Evolutionary conservation across 2,888 invertebrate genomes (phyloP).

Genomic region (Leucoptera coffeella): DNA sequence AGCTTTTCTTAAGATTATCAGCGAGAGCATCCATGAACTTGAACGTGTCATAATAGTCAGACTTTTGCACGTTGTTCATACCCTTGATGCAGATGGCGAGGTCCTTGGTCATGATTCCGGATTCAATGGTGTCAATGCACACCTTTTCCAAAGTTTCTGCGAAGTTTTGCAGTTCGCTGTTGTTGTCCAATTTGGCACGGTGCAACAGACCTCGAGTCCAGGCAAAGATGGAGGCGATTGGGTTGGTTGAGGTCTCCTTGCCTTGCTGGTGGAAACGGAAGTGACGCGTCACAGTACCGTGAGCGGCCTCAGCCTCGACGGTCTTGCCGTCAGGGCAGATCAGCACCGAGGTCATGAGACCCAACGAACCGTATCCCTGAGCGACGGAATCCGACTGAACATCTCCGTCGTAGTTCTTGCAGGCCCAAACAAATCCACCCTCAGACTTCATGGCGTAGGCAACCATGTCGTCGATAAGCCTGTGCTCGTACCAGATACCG

Average conservation of each 20-base stretch:
- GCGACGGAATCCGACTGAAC: conserved; percentile 98
- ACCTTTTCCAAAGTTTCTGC: conserved; percentile 83
- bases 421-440: conserved; percentile 99
- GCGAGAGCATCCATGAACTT: conserved; percentile 94
- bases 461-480: conserved; percentile 98
- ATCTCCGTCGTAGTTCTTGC: conserved; percentile 99
- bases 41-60: conserved; percentile 94
- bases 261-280: conserved; percentile 87
- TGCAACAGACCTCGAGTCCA: conserved; percentile 94
- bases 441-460: conserved; percentile 97
- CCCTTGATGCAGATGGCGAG: conserved; percentile 97
- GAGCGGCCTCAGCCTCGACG: conserved; percentile 96
- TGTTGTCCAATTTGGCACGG: conserved; percentile 89
- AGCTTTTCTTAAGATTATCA: conserved; percentile 70
- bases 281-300: conserved; percentile 93
- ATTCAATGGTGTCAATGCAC: conserved; percentile 91
- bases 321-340: conserved; percentile 97
- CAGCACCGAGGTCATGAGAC: conserved; percentile 97
- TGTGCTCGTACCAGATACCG: conserved; percentile 96
- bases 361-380: conserved; percentile 93
- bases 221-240: conserved; percentile 98
- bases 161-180: conserved; percentile 68
- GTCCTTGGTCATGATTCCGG: conserved; percentile 96
- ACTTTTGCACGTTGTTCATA: conserved; percentile 66
- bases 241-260: conserved; percentile 97